Base-by-base conservation (phyloP, 2,888 invertebrate species). In the Beris morrisii region DNA sequence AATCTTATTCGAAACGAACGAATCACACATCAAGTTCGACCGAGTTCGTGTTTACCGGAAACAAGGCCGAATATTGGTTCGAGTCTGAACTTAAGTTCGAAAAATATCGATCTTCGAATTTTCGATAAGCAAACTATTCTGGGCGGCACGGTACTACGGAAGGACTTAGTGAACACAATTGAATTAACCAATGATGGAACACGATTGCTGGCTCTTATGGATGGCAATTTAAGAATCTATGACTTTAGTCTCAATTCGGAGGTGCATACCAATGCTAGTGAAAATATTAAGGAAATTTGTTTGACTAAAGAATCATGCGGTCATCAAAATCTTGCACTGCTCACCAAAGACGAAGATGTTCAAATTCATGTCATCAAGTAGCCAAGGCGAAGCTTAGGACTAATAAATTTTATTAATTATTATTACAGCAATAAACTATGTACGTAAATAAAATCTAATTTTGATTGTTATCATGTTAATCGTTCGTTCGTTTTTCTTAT, bases 1-100 rank as follows among this genome's bases (percentile, higher is more conserved):
- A 81, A 81, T 66, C 78, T 81, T 7, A 77, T 81, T 55, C 74
- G 76, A 9, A 78, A 75, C 63, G 79, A 80, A 59, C 73, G 79
- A 11, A 74, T 73, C 32, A 71, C 74, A 2, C 72, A 73, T 22
- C 73, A 73, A 6, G 38, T 32, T 31, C 46, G 46, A 22, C 46
- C 61, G 1, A 50, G 50, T 38, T 22, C 38, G 9, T 9, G 56
- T 13, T 6, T 32, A 6, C 5, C 44, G 45, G 13, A 44, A n/a
- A 7, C 43, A 7, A 32, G 22, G 4, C 48, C 48, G 5, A 46
- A 5, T 12, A 43, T 54, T 5, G 53, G 15, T 38, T 13, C 15
- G 7, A 28, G 43, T 22, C 6, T 44, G n/a, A 11, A 32, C 5
- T 32, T 4, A 11, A 61, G 31, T 46, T n/a, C 52, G 6, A 48